Evolutionary conservation across 2,797 vertebrate species (phyloP), one percentile per base, ranked within the genome.

Genomic region (Tinamus major): DNA sequence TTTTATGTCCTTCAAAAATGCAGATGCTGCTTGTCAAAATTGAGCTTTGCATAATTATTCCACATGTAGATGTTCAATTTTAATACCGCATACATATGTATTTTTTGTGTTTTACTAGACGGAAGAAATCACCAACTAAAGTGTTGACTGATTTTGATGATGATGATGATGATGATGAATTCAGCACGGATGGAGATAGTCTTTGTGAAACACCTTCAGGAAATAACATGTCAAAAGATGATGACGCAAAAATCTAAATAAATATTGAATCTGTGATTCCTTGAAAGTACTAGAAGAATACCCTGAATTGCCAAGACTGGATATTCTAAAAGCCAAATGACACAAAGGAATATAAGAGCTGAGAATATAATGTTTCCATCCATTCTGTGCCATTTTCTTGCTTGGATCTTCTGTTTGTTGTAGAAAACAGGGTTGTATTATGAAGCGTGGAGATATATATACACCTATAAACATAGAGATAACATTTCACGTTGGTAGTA

Each of bases 151-250:
- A 98, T 85, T 94, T 98, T 81, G 98, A 98, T 1, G 97, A 98
- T 0, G 97, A 98, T 0, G 98, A 98, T 0, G 98, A 98, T 0
- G 98, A 98, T 0, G 98, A 99, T 2, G 98, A 99, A 88, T 96
- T 98, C 95, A 99, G 99, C 97, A 99, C 98, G 0, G 99, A 99
- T 2, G 98, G 98, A 12, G 99, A 99, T 37, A 99, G 98, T 42
- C 98, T 99, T 94, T 99, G 98, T 78, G 99, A 99, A 96, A 98
- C 97, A 3, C 96, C 98, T 4, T 97, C 98, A 20, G 98, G 97
- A 80, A 98, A 98, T 95, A 98, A 98, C 90, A 98, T 98, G 67
- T 97, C 98, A 92, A 99, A 98, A 95, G 97, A 98, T 35, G 85
- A 95, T 49, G 37, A 96, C 9, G 11, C 68, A 35, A 27, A 77